Conservation (phyloP, 2,797 vertebrate genomes). For the Synanceia verrucosa region DNA sequence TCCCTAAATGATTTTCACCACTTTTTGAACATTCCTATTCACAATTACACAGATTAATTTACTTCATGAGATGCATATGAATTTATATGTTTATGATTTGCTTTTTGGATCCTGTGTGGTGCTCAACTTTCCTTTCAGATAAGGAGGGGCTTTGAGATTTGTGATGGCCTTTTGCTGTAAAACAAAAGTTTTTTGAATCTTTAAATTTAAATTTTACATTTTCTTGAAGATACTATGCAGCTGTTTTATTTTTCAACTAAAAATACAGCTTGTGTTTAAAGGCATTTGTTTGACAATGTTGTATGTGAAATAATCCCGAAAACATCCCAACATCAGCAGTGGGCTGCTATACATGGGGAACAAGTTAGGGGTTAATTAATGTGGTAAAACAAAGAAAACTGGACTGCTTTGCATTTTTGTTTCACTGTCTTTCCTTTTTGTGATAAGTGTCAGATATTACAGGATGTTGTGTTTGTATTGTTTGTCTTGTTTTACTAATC, state of each 20-base stretch:
- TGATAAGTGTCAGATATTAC: not conserved
- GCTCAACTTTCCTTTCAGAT: not conserved
- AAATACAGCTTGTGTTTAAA: not conserved
- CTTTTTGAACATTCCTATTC: too few relatives aligned
- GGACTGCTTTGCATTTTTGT: not conserved
- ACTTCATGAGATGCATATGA: too few relatives aligned
- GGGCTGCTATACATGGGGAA: too few relatives aligned
- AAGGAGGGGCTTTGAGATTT: not conserved
- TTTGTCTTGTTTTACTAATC: constrained; percentile 16
- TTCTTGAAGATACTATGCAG: not conserved
- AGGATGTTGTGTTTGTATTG: constrained; percentile 8
- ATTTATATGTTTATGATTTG: too few relatives aligned
- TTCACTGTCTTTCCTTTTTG: constrained; percentile 8
- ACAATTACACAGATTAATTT: too few relatives aligned
- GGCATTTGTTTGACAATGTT: not conserved
- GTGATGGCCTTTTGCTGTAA: not conserved
- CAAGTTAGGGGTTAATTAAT: too few relatives aligned
- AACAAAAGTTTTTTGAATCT: not conserved
- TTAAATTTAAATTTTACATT: not conserved
- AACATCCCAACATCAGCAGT: not conserved
- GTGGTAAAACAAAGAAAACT: constrained; percentile 12
- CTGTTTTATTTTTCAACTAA: not conserved
- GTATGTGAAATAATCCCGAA: too few relatives aligned
- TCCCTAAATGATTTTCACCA: too few relatives aligned
- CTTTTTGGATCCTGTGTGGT: too few relatives aligned